These are phyloP conservation scores for Pentalonia nigronervosa DNA, from an alignment of 1,140 invertebrate genomes.

Conservation along the genomic window DNA sequence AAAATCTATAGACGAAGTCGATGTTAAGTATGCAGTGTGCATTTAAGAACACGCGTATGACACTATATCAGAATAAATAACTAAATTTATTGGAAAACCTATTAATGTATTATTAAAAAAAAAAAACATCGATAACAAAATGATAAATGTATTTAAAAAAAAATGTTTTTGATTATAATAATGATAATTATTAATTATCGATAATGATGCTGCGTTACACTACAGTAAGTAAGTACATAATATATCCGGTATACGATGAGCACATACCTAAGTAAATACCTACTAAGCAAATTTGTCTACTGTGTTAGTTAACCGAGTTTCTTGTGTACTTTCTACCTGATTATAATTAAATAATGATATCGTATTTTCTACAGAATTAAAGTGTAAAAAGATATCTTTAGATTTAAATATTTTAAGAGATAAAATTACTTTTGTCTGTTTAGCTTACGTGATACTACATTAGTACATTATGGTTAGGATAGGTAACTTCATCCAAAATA, in stretches of 20 bases:
- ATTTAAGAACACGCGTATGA: neutral
- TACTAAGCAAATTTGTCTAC: too few relatives aligned
- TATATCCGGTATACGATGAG: too few relatives aligned
- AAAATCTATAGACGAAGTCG: neutral
- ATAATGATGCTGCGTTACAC: neutral
- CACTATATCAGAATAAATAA: neutral
- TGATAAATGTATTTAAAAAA: neutral
- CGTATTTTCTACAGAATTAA: neutral
- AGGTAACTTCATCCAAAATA: neutral
- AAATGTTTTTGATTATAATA: too few relatives aligned
- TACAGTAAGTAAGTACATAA: neutral
- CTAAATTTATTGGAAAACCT: neutral
- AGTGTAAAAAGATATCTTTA: neutral
- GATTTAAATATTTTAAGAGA: neutral
- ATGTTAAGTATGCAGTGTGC: neutral
- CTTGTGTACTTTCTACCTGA: neutral
- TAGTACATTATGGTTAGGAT: neutral
- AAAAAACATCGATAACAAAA: neutral
- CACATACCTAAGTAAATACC: too few relatives aligned
- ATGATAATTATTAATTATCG: neutral
- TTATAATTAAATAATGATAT: neutral
- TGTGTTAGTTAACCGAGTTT: neutral
- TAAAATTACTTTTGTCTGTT: neutral
- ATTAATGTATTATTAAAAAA: neutral
- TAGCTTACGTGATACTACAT: neutral